Base-by-base conservation (phyloP, 2,888 invertebrate genomes). In the Cepaea hortensis region DNA sequence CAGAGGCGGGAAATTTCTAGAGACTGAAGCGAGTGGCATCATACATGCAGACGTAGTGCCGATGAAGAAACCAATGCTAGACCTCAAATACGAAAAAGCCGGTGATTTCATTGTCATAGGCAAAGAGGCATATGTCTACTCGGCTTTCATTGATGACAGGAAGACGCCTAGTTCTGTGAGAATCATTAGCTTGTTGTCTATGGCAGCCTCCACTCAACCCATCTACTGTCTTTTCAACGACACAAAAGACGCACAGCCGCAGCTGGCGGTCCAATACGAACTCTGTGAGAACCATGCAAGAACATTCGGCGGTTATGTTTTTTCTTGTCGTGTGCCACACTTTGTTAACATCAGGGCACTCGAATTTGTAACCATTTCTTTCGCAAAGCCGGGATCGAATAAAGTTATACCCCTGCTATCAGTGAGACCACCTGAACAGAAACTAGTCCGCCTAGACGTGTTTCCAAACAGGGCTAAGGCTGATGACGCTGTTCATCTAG, bases 281-380 rank as follows among this genome's bases (percentile, higher is more conserved):
- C 89, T 93, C 85, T 92, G 93, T 90, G 93, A 93, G 87, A 93
- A 93, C 87, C 93, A 93, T 87, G 90, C 90, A 61, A 90, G 90
- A 84, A 87, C 84, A 76, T 92, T 85, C 87, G 93, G 93, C n/a
- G 93, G 92, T 5, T 92, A 90, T 87, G 91, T 93, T 9, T 86
- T 91, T 61, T 93, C 93, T 0, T 93, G 93, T 86, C 83, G 83
- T 0, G 81, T 92, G 9, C 91, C 91, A 11, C 55, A 89, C 18
- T 65, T 77, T 62, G 55, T 89, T 9, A 83, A 81, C 62, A 48
- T 20, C 68, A 20, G 6, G 23, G 62, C 20, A 65, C 62, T 72
- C 46, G 75, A 13, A 20, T 55, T n/a, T 18, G 55, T 77, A n/a
- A 62, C 23, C 50, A 81, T 72, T 20, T 77, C 55, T 55, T 55